phyloP scores from a whole-genome alignment of 2,797 vertebrate species.

The Lithobates sylvaticus region DNA sequence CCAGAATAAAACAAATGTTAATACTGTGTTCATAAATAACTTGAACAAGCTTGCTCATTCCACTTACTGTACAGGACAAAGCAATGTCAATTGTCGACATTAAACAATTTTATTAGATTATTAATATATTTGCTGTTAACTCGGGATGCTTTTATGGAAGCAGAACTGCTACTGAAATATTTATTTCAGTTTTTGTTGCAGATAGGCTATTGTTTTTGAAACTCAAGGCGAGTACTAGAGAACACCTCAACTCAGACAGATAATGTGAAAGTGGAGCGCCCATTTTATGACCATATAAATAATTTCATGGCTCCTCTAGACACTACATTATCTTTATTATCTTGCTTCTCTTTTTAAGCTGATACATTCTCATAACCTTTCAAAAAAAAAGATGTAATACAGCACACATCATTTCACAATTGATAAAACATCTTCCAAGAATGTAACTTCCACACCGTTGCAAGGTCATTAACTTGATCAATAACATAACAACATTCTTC shows the following conservation, averaged over 20 bases:
- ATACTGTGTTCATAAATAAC: not conserved
- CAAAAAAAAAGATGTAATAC: constrained; percentile 13
- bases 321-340: constrained; percentile 42
- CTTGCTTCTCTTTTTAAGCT: constrained; percentile 4
- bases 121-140: constrained; percentile 29
- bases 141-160: constrained; percentile 4
- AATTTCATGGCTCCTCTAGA: constrained; percentile 9
- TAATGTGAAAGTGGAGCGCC: constrained; percentile 15
- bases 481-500: not conserved
- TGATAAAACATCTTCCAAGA: constrained; percentile 27
- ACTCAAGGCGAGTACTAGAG: not conserved
- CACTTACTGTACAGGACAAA: constrained; percentile 11
- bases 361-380: constrained; percentile 36
- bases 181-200: constrained; percentile 10
- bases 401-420: constrained; percentile 39
- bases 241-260: not conserved
- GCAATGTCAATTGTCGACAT: constrained; percentile 3
- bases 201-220: constrained; percentile 13
- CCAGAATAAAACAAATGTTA: not conserved
- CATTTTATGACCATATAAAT: constrained; percentile 35
- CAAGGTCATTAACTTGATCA: constrained; percentile 29
- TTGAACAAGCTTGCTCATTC: not conserved
- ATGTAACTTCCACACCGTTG: constrained; percentile 3
- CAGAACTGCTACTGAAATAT: constrained; percentile 39
- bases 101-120: constrained; percentile 35